These are phyloP conservation scores for Myanophis thanlyinensis DNA, from an alignment of 2,113 vertebrate species.

Conservation along the genomic window DNA sequence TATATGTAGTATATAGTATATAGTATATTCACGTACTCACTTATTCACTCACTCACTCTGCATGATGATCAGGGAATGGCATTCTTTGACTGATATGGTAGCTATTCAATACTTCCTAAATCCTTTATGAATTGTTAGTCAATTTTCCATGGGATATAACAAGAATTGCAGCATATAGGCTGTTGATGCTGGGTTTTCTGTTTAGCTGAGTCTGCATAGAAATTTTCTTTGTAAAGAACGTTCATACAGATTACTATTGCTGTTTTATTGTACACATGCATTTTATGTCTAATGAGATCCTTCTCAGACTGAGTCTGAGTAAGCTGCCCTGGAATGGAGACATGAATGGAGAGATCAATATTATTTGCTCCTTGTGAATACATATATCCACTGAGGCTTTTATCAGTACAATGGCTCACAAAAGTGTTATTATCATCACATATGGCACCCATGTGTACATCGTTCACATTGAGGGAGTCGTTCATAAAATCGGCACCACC, in stretches of 20 bases:
- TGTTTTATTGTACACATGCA: background rate
- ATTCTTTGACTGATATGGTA: conserved; percentile 3
- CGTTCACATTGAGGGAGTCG: background rate
- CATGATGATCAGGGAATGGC: conserved; percentile 44
- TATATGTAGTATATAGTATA: background rate
- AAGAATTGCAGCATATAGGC: background rate
- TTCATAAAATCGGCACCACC: background rate
- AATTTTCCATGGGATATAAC: background rate
- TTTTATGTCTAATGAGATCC: background rate
- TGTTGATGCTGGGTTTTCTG: background rate
- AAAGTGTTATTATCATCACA: background rate
- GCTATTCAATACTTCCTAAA: background rate
- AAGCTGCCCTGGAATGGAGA: background rate
- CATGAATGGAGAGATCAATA: background rate
- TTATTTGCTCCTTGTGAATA: background rate
- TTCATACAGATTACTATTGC: background rate
- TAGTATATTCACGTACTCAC: background rate
- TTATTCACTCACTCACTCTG: background rate
- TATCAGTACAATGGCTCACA: background rate
- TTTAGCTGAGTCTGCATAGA: background rate
- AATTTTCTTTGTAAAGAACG: background rate
- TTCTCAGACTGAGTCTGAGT: background rate
- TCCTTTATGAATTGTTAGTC: background rate
- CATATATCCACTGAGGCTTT: background rate
- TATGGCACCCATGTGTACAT: background rate